phyloP scores from a whole-genome alignment of 2,113 vertebrate species.

The Alligator sinensis region DNA sequence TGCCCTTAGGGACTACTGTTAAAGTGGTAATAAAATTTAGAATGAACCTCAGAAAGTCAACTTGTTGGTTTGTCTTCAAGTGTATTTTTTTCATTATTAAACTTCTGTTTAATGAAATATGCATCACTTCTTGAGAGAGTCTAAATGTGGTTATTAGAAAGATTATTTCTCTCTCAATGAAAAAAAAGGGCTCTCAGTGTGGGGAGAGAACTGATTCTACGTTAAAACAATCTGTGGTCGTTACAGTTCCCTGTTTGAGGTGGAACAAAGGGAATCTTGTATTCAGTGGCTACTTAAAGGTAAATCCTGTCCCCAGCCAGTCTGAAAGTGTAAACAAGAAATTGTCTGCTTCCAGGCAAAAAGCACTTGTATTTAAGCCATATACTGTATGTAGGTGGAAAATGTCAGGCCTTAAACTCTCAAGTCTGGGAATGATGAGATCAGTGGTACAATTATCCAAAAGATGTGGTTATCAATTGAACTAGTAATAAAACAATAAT shows the following conservation, averaged over 20 bases:
- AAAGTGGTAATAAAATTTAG: slow-evolving; percentile 56
- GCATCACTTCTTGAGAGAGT: slow-evolving; percentile 17
- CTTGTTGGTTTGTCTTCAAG: slow-evolving; percentile 40
- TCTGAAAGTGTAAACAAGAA: background rate
- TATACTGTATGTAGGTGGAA: background rate
- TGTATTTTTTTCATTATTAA: slow-evolving; percentile 15
- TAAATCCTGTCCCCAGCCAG: background rate
- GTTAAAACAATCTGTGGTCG: background rate
- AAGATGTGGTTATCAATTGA: background rate
- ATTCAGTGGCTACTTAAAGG: background rate
- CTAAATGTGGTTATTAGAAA: background rate
- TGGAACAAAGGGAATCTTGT: background rate
- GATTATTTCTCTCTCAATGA: background rate
- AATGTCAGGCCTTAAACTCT: background rate
- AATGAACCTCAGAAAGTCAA: slow-evolving; percentile 43
- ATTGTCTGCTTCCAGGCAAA: background rate
- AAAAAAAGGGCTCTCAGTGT: background rate
- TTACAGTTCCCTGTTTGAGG: background rate
- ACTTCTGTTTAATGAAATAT: slow-evolving; percentile 31
- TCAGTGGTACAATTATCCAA: background rate
- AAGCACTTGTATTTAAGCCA: background rate
- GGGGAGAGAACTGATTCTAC: background rate
- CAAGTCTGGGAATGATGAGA: background rate
- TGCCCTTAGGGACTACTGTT: slow-evolving; percentile 51
- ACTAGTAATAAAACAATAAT: background rate